Evolutionary conservation across 2,888 invertebrate species (phyloP).

Genomic region (Drosophila neonasuta): DNA sequence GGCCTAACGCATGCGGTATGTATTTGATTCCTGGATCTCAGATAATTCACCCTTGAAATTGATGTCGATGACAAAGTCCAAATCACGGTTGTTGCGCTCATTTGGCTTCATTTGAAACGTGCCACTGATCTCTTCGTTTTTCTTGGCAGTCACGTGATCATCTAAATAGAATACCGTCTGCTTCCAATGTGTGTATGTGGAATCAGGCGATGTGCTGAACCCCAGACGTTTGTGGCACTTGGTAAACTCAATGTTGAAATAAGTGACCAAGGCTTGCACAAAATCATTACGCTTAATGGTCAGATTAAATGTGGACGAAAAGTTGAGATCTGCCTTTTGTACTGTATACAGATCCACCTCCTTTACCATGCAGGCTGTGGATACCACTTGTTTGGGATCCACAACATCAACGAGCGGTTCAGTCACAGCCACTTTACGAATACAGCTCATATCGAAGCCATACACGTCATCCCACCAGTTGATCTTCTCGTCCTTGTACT

Average conservation of each 20-base stretch:
- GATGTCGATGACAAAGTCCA: constrained; percentile 96
- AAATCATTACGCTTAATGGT: constrained; percentile 96
- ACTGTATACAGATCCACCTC: constrained; percentile 99
- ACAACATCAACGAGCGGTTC: constrained; percentile 99
- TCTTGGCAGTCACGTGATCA: constrained; percentile 97
- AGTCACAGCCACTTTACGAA: constrained; percentile 97
- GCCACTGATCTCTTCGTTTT: constrained; percentile 96
- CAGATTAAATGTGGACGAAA: constrained; percentile 92
- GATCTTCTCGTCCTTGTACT: constrained; percentile 99
- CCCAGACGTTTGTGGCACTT: constrained; percentile 99
- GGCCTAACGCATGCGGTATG: constrained; percentile 92
- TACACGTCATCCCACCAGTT: constrained; percentile 99
- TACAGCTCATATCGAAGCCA: constrained; percentile 99
- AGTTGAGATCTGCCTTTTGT: constrained; percentile 96
- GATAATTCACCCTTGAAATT: constrained; percentile 96
- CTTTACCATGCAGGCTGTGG: constrained; percentile 96
- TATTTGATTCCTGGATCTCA: constrained; percentile 91
- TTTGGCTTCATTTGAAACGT: constrained; percentile 97
- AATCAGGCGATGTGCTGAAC: constrained; percentile 98
- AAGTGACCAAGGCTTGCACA: constrained; percentile 98
- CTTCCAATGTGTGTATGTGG: constrained; percentile 99
- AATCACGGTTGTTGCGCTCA: constrained; percentile 96
- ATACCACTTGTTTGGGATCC: constrained; percentile 98
- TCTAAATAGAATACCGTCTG: constrained; percentile 97
- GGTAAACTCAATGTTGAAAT: constrained; percentile 99